Base-by-base conservation (phyloP, 2,113 vertebrate genomes). In the Chrysochloris asiatica region DNA sequence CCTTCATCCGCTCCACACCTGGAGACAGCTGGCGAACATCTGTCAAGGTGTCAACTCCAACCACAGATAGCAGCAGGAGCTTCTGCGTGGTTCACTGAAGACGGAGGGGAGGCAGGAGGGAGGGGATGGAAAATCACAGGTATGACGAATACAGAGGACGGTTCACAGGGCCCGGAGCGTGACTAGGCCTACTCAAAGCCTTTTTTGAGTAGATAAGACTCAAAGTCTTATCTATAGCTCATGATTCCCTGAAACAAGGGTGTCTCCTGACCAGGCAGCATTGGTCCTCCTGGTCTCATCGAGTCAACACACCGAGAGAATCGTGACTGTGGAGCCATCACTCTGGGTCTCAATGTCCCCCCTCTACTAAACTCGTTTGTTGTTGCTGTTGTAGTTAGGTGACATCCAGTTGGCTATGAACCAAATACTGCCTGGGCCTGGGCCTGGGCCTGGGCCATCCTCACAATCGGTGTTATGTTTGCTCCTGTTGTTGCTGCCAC, bases 71-170 rank as follows among this genome's bases (percentile, higher is more conserved):
- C 67, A 28, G 67, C 48, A 48, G 48, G 80, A 82, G 48, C 56
- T 82, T 30, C 28, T 6, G 41, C 1, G 2, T 7, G 36, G 47
- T 11, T 67, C 43, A 77, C 52, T 71, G 4, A 76, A 52, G 50
- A 17, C 63, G n/a, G 73, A 14, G 43, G 52, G 50, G n/a, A 16
- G 59, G 48, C 56, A 59, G n/a, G 36, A 48, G 22, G 38, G 59
- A 77, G 54, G 12, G 54, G 38, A 79, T 54, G 86, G 88, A 71
- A 85, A 85, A 79, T 72, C 92, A 88, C 90, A 88, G 41, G 92
- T 81, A 36, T 59, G 33, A 84, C 17, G 67, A 86, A 36, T 54
- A 50, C 63, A 4, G 30, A 43, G 2, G 2, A 45, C 4, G 1
- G 33, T 41, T 83, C 92, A 71, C 88, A 61, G 83, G 78, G 50